A percentile compares a stretch with the other conserved stretches of the same genome.
phyloP scores from a whole-genome alignment of 2,113 vertebrate species.

The Periophthalmodon schlosseri region DNA sequence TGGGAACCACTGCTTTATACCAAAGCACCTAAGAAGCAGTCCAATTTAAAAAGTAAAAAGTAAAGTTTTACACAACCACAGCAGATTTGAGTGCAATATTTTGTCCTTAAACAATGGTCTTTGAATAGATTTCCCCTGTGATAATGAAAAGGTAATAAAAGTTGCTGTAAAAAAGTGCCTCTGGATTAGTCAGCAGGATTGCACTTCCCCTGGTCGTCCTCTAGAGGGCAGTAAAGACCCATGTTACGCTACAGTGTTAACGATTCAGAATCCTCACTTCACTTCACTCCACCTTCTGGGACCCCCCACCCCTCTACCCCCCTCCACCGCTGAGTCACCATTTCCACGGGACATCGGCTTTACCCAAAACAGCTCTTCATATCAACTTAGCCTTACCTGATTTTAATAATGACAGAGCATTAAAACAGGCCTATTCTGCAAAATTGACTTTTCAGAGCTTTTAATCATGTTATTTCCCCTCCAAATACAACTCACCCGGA shows the following conservation, averaged over 20 bases:
- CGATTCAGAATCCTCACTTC: conserved; percentile 40
- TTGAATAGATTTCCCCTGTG: neutral
- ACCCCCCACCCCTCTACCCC: conserved; percentile 15
- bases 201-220: conserved; percentile 35
- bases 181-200: conserved; percentile 25
- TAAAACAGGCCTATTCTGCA: neutral
- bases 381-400: conserved; percentile 33
- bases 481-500: too few species aligned
- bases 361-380: conserved; percentile 24
- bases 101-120: neutral
- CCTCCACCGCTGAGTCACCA: conserved; percentile 32
- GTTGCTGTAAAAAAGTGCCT: neutral
- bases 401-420: conserved; percentile 24
- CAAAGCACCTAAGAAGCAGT: too few species aligned
- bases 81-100: too few species aligned
- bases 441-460: too few species aligned
- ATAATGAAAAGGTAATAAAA: too few species aligned
- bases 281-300: conserved; percentile 30
- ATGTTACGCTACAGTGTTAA: conserved; percentile 27
- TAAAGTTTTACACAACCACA: too few species aligned
- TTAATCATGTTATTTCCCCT: too few species aligned
- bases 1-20: too few species aligned
- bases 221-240: conserved; percentile 69
- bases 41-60: too few species aligned
- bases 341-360: conserved; percentile 19